phyloP scores from a whole-genome alignment of 2,113 vertebrate species.

The Misgurnus mizolepis region DNA sequence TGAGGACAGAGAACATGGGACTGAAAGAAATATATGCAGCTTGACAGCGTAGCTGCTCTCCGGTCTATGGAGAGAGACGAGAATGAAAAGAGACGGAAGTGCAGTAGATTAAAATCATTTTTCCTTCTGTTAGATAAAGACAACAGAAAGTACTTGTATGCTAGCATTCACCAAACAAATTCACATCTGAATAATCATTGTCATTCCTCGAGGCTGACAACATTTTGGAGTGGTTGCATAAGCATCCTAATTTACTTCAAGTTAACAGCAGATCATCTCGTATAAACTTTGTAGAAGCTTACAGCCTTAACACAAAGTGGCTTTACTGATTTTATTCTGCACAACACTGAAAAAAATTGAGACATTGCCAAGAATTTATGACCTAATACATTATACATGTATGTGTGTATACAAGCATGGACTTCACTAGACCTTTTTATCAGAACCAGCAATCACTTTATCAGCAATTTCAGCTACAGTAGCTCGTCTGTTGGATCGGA shows the following conservation, averaged over 20 bases:
- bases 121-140: slow-evolving; percentile 11
- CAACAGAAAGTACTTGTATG: slow-evolving; percentile 1
- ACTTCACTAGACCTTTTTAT: no score
- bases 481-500: no score
- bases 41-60: slow-evolving; percentile 4
- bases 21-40: slow-evolving; percentile 3
- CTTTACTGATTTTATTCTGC: neutral
- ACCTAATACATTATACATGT: neutral
- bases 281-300: neutral
- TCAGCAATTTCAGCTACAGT: no score
- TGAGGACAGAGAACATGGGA: slow-evolving; percentile 9
- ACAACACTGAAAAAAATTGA: neutral
- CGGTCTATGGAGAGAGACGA: neutral
- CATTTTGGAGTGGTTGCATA: slow-evolving; percentile 14
- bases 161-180: slow-evolving; percentile 21
- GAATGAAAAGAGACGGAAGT: slow-evolving; percentile 19
- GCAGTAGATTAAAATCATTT: slow-evolving; percentile 1
- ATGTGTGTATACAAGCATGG: no score
- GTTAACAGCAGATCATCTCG: slow-evolving; percentile 27
- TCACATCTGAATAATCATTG: slow-evolving; percentile 20
- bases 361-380: neutral
- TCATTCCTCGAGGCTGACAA: slow-evolving; percentile 17
- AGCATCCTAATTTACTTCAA: slow-evolving; percentile 18
- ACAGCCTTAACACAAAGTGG: neutral
- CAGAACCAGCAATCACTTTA: no score